Percentiles rank a stretch among this genome's conserved stretches.
These are phyloP conservation scores for Hypsopygia costalis DNA, from an alignment of 2,888 invertebrate genomes.

Conservation along the genomic window DNA sequence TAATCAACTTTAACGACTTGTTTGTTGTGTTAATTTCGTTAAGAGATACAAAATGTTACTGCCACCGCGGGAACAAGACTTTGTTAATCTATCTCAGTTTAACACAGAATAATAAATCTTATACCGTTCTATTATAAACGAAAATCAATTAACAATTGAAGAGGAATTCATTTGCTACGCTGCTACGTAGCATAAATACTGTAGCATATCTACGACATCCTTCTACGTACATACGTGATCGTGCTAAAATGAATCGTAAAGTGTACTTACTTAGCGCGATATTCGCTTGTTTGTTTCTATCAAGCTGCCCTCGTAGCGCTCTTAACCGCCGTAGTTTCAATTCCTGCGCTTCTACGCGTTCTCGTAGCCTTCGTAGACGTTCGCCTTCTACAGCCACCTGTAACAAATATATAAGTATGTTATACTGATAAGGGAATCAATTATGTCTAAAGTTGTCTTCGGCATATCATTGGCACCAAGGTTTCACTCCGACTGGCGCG, in stretches of 20 bases:
- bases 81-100: too few species aligned
- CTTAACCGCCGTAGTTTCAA: slow-evolving; percentile 94
- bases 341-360: slow-evolving; percentile 97
- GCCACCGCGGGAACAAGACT: not conserved
- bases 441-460: too few species aligned
- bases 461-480: too few species aligned
- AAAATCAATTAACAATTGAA: too few species aligned
- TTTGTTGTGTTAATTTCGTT: not conserved
- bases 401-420: slow-evolving; percentile 14
- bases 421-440: too few species aligned
- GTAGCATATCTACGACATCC: not conserved
- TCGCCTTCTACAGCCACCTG: slow-evolving; percentile 93
- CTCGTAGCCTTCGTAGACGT: slow-evolving; percentile 90
- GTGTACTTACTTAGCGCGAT: slow-evolving; percentile 91
- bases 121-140: too few species aligned
- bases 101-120: too few species aligned
- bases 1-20: slow-evolving; percentile 5
- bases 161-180: too few species aligned
- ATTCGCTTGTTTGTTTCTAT: slow-evolving; percentile 94
- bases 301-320: slow-evolving; percentile 95
- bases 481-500: too few species aligned
- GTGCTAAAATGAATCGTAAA: slow-evolving; percentile 3
- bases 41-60: not conserved
- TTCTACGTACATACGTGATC: not conserved
- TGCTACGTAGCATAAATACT: too few species aligned